Evolutionary conservation across 1,140 invertebrate species (phyloP).

Genomic region (Sitobion miscanthi): DNA sequence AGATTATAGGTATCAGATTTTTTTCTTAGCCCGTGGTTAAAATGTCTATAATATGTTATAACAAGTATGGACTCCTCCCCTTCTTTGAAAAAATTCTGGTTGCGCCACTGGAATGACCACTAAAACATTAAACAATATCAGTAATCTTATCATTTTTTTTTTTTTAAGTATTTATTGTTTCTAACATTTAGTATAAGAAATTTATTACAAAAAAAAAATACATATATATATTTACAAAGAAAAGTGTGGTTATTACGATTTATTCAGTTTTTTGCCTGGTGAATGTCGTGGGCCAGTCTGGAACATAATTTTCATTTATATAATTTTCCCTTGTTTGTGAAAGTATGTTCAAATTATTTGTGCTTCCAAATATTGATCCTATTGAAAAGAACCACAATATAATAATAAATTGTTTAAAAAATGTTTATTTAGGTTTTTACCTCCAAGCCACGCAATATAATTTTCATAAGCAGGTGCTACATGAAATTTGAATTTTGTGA

Average conservation of each 20-base stretch:
- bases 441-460: slow-evolving; percentile 85
- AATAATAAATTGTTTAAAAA: neutral
- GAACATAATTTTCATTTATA: slow-evolving; percentile 42
- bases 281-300: slow-evolving; percentile 46
- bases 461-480: slow-evolving; percentile 80
- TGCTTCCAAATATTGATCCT: slow-evolving; percentile 51
- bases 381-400: neutral
- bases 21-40: no score
- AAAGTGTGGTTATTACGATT: neutral
- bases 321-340: slow-evolving; percentile 51
- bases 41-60: no score
- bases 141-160: no score
- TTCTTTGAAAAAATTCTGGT: no score
- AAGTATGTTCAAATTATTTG: slow-evolving; percentile 50
- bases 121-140: no score
- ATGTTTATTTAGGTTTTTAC: slow-evolving; percentile 62
- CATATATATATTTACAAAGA: neutral
- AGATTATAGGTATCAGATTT: no score
- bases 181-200: no score
- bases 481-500: slow-evolving; percentile 80
- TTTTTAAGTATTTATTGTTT: no score
- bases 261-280: slow-evolving; percentile 30
- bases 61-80: no score
- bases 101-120: no score
- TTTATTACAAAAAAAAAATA: no score